A percentile compares a stretch with the other conserved stretches of the same genome.
phyloP scores from a whole-genome alignment of 2,113 vertebrate genomes.

The Pan troglodytes region NHGRI_mPanTro3-v2.1_pri NC_072415.2:88092501-88093000 shows the following conservation, averaged over 20 bases:
- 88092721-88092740: background rate
- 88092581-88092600: fast-evolving
- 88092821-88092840: fast-evolving
- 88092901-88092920: fast-evolving
- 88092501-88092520: fast-evolving
- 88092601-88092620: fast-evolving
- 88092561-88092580: no score
- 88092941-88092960: fast-evolving
- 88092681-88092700: background rate
- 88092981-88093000: no score
- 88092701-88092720: fast-evolving
- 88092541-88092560: no score
- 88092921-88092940: no score
- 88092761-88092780: background rate
- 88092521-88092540: background rate
- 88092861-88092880: no score
- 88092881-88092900: fast-evolving
- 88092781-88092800: background rate
- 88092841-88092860: fast-evolving
- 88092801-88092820: background rate
- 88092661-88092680: fast-evolving
- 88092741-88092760: no score
- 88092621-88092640: fast-evolving
- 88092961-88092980: no score
- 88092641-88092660: fast-evolving